A percentile compares a stretch with the other conserved stretches of the same genome.
phyloP scores from a whole-genome alignment of 2,888 invertebrate species.

The Galeopsomyia nigrocyanea region DNA sequence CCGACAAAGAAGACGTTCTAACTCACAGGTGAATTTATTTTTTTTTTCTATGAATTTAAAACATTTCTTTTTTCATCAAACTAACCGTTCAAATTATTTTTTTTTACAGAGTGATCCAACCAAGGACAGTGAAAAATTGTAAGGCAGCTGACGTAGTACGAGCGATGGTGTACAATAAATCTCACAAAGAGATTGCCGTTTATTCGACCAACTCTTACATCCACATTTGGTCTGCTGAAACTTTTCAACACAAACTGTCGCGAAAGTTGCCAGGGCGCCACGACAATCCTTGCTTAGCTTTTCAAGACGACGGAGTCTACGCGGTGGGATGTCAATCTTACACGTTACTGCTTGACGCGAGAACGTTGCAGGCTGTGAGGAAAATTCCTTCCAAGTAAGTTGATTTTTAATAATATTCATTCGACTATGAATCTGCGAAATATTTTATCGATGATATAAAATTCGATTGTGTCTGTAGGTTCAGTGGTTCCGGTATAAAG shows the following conservation, averaged over 20 bases:
- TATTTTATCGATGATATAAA: background rate
- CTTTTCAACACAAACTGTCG: slow-evolving; percentile 88
- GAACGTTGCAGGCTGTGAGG: slow-evolving; percentile 81
- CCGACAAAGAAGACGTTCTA: slow-evolving; percentile 70
- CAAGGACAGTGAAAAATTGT: slow-evolving; percentile 83
- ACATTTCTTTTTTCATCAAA: too few species aligned
- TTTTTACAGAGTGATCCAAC: slow-evolving; percentile 66
- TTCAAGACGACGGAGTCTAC: slow-evolving; percentile 83
- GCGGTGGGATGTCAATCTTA: slow-evolving; percentile 96
- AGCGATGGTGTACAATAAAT: slow-evolving; percentile 88
- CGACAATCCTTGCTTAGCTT: slow-evolving; percentile 94
- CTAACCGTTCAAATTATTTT: too few species aligned
- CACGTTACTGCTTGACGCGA: slow-evolving; percentile 89
- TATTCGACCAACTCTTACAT: slow-evolving; percentile 93
- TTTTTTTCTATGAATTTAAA: background rate
- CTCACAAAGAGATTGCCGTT: slow-evolving; percentile 89
- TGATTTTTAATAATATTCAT: background rate
- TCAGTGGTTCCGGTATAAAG: slow-evolving; percentile 92
- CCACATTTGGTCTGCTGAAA: slow-evolving; percentile 93
- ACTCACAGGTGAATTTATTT: slow-evolving; percentile 64
- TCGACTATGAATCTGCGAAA: too few species aligned
- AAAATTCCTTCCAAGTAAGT: slow-evolving; percentile 66
- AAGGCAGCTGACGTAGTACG: slow-evolving; percentile 85
- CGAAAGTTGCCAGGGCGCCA: slow-evolving; percentile 89
- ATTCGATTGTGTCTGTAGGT: slow-evolving; percentile 69